Conservation (phyloP, 2,797 vertebrate species). For the Falco columbarius region DNA sequence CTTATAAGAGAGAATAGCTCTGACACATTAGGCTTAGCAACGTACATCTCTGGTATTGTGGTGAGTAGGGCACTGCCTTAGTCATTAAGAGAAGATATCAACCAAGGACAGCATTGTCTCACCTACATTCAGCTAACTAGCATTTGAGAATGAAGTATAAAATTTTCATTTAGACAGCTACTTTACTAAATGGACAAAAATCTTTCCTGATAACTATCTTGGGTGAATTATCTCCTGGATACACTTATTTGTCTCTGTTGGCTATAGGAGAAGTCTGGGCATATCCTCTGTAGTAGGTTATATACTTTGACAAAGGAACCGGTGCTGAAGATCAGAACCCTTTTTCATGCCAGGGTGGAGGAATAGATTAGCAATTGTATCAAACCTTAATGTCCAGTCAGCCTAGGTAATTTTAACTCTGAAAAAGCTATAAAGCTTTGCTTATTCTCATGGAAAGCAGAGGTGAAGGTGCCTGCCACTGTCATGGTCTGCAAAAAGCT, state of each 20-base stretch:
- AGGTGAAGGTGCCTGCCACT: not conserved
- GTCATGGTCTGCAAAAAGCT: not conserved
- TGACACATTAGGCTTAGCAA: not conserved
- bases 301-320: not conserved
- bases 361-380: not conserved
- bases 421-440: not conserved
- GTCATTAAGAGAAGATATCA: not conserved
- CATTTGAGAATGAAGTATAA: not conserved
- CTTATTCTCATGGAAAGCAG: not conserved
- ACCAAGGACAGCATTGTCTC: not conserved
- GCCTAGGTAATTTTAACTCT: not conserved
- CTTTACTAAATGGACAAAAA: not conserved
- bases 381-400: not conserved
- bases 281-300: not conserved
- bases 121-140: not conserved
- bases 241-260: not conserved
- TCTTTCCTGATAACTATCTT: not conserved
- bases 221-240: not conserved
- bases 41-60: fast-evolving
- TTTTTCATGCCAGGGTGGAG: not conserved
- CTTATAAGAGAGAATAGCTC: not conserved
- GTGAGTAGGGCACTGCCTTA: not conserved
- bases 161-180: not conserved
- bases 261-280: not conserved
- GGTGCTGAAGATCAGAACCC: not conserved